phyloP scores from a whole-genome alignment of 2,113 vertebrate species.

The Malurus cyaneus region DNA sequence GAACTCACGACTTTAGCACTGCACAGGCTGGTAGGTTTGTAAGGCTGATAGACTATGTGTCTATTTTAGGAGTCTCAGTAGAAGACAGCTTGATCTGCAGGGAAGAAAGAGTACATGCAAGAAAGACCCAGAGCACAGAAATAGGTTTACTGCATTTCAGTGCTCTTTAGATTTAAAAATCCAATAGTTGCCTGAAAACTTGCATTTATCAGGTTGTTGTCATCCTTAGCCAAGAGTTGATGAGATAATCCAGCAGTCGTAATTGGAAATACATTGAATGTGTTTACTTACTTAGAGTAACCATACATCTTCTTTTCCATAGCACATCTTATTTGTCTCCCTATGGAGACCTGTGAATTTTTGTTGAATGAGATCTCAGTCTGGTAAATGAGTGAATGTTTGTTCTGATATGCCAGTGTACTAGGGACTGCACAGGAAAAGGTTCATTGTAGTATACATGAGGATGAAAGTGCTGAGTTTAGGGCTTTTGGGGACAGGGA shows the following conservation, averaged over 20 bases:
- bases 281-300: neutral
- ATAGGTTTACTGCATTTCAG: neutral
- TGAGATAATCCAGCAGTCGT: neutral
- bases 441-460: fast-evolving
- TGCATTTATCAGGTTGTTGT: neutral
- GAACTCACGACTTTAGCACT: neutral
- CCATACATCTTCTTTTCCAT: fast-evolving
- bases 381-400: neutral
- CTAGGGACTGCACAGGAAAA: neutral
- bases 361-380: neutral
- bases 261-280: neutral
- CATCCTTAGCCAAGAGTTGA: neutral
- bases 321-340: neutral
- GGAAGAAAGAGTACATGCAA: neutral
- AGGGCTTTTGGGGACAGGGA: neutral
- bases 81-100: neutral
- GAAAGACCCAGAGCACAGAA: neutral
- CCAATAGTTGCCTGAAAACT: neutral
- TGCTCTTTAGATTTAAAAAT: neutral
- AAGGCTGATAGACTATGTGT: neutral
- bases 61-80: neutral
- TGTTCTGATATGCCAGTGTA: neutral
- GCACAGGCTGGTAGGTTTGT: neutral
- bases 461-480: neutral
- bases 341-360: neutral